Evolutionary conservation across 1,140 invertebrate species (phyloP), one percentile per base, ranked within the genome.

Genomic region (Drosophila sturtevanti): DNA sequence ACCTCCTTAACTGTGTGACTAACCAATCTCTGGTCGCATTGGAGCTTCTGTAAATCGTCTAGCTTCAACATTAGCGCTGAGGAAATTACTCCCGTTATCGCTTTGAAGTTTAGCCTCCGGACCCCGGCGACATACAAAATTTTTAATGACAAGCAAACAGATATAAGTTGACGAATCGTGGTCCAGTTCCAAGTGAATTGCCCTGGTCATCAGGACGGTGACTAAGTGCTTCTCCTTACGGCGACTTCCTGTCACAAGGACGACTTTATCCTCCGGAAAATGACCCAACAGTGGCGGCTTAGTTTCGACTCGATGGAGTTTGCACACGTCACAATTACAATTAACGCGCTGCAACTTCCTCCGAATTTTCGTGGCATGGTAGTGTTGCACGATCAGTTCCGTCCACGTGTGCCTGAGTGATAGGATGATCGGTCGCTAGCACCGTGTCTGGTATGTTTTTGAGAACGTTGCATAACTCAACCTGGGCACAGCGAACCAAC

Each of bases 71-170:
- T 60, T 2, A 16, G 41, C 63, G 12, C 34, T 44, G 12, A 71
- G 9, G 11, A 60, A 67, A 7, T 68, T 68, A 14, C 21, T 55
- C 1, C 58, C 44, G 6, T 68, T 52, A n/a, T 66, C 63, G 35
- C 63, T 65, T 1, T 55, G 63, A 2, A 63, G 27, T 3, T 12
- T 52, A 21, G 54, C 44, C n/a, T 52, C 11, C 4, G 48, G 24
- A 38, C 27, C 21, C 16, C 63, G 54, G 1, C 14, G 44, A 22
- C 34, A 18, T 4, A 52, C 34, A 6, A 71, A 71, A 0, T 71
- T 68, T 9, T 24, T 41, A 6, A 72, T 72, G 4, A 21, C 55
- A 18, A 72, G 61, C 6, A 72, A 38, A 12, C 65, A 69, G 37
- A 44, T 51, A 38, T 61, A 12, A 14, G 31, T 54, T 0, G 65